Percentiles rank a stretch among this genome's conserved stretches.
Evolutionary conservation across 2,797 vertebrate genomes (phyloP).

Genomic region (Anas acuta): DNA sequence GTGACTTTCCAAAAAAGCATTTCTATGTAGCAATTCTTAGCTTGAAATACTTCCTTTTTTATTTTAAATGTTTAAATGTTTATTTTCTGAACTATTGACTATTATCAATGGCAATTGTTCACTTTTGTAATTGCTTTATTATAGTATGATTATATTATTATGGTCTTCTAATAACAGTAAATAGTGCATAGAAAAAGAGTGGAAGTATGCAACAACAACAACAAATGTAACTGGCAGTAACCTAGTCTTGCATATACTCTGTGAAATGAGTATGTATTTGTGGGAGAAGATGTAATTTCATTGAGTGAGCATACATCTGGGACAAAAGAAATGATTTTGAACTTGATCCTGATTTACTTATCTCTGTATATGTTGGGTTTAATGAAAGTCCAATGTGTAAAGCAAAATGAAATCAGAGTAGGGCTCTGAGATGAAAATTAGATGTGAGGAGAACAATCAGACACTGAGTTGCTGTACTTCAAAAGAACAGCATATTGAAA

Average conservation of each 20-base stretch:
- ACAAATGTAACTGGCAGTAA: not conserved
- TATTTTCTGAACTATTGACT: not conserved
- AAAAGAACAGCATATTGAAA: not conserved
- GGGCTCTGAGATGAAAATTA: not conserved
- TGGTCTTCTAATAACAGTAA: not conserved
- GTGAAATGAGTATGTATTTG: not conserved
- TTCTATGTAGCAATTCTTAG: not conserved
- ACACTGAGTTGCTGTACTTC: not conserved
- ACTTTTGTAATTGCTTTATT: not conserved
- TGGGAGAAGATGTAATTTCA: not conserved
- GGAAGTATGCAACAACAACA: not conserved
- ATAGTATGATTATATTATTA: not conserved
- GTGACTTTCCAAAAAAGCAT: not conserved
- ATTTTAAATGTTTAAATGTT: not conserved
- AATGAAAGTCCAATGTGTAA: not conserved
- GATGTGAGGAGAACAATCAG: rapidly evolving
- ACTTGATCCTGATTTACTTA: not conserved
- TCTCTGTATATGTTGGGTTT: not conserved
- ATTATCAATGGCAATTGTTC: not conserved
- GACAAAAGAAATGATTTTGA: not conserved
- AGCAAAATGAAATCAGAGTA: not conserved
- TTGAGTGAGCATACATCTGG: rapidly evolving
- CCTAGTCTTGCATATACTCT: rapidly evolving
- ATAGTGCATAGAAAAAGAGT: not conserved
- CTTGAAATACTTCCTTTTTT: not conserved